phyloP scores from a whole-genome alignment of 2,888 invertebrate genomes.

The Synanthedon formicaeformis region DNA sequence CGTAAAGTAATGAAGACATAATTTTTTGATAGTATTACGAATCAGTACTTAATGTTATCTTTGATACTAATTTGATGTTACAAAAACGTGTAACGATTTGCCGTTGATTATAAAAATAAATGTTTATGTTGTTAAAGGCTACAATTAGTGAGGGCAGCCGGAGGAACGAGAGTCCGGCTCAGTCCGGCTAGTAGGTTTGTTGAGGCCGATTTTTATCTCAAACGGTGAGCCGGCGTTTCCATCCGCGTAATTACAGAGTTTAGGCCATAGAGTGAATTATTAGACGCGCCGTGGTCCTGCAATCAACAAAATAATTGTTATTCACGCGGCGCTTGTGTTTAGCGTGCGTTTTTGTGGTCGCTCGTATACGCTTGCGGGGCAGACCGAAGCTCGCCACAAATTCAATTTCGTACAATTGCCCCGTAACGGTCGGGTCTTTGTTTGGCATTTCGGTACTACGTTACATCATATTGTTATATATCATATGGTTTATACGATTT shows the following conservation, averaged over 20 bases:
- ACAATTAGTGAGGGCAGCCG: slow-evolving; percentile 36
- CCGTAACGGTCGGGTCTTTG: slow-evolving; percentile 14
- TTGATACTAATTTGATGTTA: neutral
- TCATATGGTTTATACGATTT: neutral
- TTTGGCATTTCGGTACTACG: slow-evolving; percentile 10
- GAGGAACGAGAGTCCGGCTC: slow-evolving; percentile 15
- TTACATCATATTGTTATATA: neutral
- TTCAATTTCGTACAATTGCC: slow-evolving; percentile 46
- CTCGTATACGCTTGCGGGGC: slow-evolving; percentile 8
- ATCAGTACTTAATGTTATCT: neutral
- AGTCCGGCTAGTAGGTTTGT: slow-evolving; percentile 11
- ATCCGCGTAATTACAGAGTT: slow-evolving; percentile 66
- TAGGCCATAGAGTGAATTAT: slow-evolving; percentile 65
- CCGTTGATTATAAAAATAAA: slow-evolving; percentile 41
- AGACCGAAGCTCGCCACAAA: slow-evolving; percentile 24
- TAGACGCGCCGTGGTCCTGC: slow-evolving; percentile 53
- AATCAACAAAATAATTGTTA: slow-evolving; percentile 63
- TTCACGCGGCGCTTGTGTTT: slow-evolving; percentile 38
- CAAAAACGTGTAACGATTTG: slow-evolving; percentile 1
- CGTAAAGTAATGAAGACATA: too few species aligned
- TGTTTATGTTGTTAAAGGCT: slow-evolving; percentile 25
- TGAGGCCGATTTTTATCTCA: slow-evolving; percentile 56
- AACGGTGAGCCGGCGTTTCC: slow-evolving; percentile 63
- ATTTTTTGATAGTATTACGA: neutral
- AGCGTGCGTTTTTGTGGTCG: slow-evolving; percentile 40